Evolutionary conservation across 2,888 invertebrate genomes (phyloP).

Genomic region (Epirrhoe tristata): DNA sequence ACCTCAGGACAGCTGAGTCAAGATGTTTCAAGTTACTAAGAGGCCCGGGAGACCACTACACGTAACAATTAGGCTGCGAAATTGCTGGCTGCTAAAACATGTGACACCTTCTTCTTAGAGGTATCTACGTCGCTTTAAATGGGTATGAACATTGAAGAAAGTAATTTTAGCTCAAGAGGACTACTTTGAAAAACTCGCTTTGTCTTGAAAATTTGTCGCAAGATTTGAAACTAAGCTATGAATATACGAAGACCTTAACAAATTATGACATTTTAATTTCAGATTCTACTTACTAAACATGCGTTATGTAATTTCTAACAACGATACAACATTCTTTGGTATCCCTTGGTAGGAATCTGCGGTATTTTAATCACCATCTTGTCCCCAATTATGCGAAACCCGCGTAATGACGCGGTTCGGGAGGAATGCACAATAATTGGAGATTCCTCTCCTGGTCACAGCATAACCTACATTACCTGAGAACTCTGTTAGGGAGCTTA

Average conservation of each 20-base stretch:
- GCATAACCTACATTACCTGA: not conserved
- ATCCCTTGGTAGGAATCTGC: conserved; percentile 9
- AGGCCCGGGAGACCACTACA: conserved; percentile 11
- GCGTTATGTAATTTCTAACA: not conserved
- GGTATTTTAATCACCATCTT: conserved; percentile 29
- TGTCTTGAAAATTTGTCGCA: no score
- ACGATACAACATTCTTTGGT: not conserved
- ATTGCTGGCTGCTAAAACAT: conserved; percentile 17
- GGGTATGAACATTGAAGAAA: not conserved
- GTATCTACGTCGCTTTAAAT: not conserved
- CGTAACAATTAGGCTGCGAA: conserved; percentile 16
- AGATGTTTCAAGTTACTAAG: conserved; percentile 16
- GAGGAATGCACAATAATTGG: conserved; percentile 26
- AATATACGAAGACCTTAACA: no score
- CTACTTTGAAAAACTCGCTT: no score
- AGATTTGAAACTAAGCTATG: no score
- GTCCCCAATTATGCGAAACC: conserved; percentile 25
- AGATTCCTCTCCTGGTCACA: conserved; percentile 22
- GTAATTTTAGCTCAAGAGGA: no score
- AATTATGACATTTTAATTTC: no score
- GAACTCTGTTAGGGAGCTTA: not conserved
- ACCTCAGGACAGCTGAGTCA: not conserved
- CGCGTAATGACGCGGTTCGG: conserved; percentile 21
- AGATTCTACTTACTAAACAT: not conserved
- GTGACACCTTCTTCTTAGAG: conserved; percentile 12